These are phyloP conservation scores for Manduca sexta DNA, from an alignment of 1,140 invertebrate genomes.

Conservation along the genomic window DNA sequence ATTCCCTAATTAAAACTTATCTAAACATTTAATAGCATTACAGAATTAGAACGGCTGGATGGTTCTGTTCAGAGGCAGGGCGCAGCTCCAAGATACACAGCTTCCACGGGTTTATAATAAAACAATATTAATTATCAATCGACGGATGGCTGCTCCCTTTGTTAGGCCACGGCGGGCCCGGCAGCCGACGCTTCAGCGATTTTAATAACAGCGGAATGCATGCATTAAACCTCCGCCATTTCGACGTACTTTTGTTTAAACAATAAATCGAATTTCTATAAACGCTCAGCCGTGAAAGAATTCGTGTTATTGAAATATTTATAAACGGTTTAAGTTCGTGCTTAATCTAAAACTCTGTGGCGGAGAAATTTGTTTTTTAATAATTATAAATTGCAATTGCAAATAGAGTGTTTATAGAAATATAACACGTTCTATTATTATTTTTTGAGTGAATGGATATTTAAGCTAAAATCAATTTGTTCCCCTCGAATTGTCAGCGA, in stretches of 20 bases:
- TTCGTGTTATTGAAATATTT: slow-evolving; percentile 36
- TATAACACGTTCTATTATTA: too few species aligned
- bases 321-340: not conserved
- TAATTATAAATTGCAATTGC: too few species aligned
- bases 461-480: slow-evolving; percentile 55
- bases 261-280: slow-evolving; percentile 65
- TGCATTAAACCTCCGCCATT: slow-evolving; percentile 57
- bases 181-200: slow-evolving; percentile 21
- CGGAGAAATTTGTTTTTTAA: too few species aligned
- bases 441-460: slow-evolving; percentile 25
- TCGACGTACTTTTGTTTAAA: slow-evolving; percentile 62
- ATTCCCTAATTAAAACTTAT: slow-evolving; percentile 25
- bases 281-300: slow-evolving; percentile 40
- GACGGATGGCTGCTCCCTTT: slow-evolving; percentile 57
- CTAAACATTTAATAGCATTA: slow-evolving; percentile 55
- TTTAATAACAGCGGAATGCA: slow-evolving; percentile 61
- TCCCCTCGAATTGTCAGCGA: slow-evolving; percentile 55
- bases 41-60: slow-evolving; percentile 49
- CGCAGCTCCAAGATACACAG: slow-evolving; percentile 53
- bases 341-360: slow-evolving; percentile 10
- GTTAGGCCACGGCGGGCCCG: slow-evolving; percentile 23
- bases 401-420: too few species aligned
- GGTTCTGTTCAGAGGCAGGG: slow-evolving; percentile 30
- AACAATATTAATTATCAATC: slow-evolving; percentile 70
- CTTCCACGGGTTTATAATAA: slow-evolving; percentile 60